These are phyloP conservation scores for Indicator maculatus DNA, from an alignment of 2,113 vertebrate genomes.

Conservation along the genomic window DNA sequence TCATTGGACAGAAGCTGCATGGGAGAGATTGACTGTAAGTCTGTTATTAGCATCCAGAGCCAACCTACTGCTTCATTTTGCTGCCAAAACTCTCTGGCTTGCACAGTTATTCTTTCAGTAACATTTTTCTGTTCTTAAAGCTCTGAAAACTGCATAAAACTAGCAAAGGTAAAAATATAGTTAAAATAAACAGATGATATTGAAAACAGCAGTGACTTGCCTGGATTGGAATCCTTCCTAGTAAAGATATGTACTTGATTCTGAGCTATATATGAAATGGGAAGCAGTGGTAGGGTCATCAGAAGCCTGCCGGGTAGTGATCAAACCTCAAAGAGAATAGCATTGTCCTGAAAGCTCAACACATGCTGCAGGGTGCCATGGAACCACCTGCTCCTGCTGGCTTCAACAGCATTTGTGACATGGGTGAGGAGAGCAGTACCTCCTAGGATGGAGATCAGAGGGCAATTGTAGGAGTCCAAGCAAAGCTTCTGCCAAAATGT, in stretches of 20 bases:
- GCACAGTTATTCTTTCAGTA: not conserved
- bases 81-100: not conserved
- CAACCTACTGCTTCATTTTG: not conserved
- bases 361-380: accelerated
- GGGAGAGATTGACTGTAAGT: not conserved
- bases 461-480: no score
- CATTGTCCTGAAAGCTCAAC: not conserved
- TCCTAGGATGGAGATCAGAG: not conserved
- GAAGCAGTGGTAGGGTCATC: not conserved
- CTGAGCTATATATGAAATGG: accelerated
- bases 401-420: accelerated
- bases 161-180: not conserved
- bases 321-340: no score
- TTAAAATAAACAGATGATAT: not conserved
- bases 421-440: not conserved
- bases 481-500: not conserved
- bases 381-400: no score
- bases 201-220: not conserved
- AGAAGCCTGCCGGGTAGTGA: no score
- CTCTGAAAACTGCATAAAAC: not conserved
- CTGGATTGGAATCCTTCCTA: not conserved
- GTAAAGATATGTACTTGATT: not conserved
- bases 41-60: not conserved
- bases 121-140: not conserved
- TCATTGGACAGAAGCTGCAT: not conserved